Conservation (phyloP, 2,113 vertebrate species). For the Columba janthina region DNA sequence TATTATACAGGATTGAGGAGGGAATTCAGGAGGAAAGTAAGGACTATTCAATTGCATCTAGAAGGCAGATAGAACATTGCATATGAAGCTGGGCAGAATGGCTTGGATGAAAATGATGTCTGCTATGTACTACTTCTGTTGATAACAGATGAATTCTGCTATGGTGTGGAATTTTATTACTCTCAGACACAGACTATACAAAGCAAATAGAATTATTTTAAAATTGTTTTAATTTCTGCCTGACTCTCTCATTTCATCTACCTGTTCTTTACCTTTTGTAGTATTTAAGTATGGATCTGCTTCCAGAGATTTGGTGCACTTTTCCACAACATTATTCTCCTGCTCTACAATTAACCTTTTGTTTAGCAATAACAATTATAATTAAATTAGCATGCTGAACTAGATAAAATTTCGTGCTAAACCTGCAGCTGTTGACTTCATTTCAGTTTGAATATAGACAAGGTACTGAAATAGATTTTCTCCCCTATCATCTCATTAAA, state of each 20-base stretch:
- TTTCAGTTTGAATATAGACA: not conserved
- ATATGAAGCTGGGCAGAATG: not conserved
- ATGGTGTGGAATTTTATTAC: not conserved
- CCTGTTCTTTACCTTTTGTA: not conserved
- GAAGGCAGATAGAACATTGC: not conserved
- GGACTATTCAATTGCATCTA: not conserved
- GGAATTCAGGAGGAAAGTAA: not conserved
- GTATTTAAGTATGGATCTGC: not conserved
- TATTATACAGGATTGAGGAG: not conserved
- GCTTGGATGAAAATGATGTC: not conserved
- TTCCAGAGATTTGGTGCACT: not conserved
- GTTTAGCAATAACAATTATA: conserved; percentile 12
- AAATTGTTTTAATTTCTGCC: not conserved
- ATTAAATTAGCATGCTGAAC: conserved; percentile 10
- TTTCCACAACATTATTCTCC: not conserved
- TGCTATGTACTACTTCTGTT: not conserved
- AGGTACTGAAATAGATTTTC: not conserved
- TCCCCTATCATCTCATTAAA: not conserved
- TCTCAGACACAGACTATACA: not conserved
- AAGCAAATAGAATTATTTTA: not conserved
- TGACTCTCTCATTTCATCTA: not conserved
- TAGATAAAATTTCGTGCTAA: not conserved
- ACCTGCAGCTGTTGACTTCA: conserved; percentile 11
- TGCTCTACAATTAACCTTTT: conserved; percentile 36
- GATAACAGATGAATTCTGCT: not conserved